phyloP scores from a whole-genome alignment of 2,113 vertebrate genomes.

The Azemiops feae region DNA sequence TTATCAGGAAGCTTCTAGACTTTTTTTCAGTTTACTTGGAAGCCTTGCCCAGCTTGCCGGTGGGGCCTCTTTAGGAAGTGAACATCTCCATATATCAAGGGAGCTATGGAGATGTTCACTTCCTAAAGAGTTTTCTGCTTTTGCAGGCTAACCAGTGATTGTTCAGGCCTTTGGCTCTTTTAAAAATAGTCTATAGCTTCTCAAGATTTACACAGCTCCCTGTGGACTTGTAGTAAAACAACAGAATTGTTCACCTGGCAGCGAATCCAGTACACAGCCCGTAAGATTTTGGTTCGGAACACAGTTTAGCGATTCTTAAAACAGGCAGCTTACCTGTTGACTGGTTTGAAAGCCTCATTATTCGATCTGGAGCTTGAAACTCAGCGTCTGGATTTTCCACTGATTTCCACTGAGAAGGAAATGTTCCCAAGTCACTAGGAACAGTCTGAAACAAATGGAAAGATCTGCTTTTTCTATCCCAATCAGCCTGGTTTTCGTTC shows the following conservation, averaged over 20 bases:
- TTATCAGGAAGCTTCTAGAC: background rate
- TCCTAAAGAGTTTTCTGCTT: background rate
- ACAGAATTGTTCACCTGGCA: background rate
- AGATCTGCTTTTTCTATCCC: too few relatives aligned
- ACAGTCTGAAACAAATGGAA: too few relatives aligned
- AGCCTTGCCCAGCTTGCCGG: background rate
- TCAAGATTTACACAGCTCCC: background rate
- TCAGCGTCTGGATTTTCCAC: too few relatives aligned
- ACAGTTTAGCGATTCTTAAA: background rate
- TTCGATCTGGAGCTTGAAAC: too few relatives aligned
- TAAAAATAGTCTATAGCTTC: background rate
- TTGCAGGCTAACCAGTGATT: too few relatives aligned
- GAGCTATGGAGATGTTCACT: too few relatives aligned
- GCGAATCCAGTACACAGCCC: background rate
- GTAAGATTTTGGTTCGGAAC: background rate
- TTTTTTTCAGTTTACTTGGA: background rate
- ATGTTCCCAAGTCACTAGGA: too few relatives aligned
- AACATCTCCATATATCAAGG: background rate
- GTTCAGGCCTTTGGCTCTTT: too few relatives aligned
- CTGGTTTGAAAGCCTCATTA: background rate
- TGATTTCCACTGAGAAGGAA: too few relatives aligned
- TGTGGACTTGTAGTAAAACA: background rate
- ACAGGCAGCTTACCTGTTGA: background rate
- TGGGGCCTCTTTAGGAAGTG: background rate
- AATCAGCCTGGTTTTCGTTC: too few relatives aligned